phyloP scores from a whole-genome alignment of 2,888 invertebrate genomes.

The Thereva nobilitata region DNA sequence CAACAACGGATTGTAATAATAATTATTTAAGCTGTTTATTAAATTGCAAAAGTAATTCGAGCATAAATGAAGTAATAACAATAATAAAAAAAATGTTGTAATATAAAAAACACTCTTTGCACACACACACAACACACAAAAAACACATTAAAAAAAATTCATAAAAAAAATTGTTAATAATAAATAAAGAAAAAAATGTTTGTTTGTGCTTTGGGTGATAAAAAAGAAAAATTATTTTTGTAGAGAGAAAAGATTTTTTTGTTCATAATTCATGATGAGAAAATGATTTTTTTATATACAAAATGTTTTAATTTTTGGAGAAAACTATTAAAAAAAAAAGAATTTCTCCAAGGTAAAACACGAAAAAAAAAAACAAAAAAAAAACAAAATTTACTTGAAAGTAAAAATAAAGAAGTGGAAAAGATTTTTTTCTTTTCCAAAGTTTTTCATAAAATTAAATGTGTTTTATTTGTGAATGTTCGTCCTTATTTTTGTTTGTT shows the following conservation, averaged over 20 bases:
- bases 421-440: conserved; percentile 29
- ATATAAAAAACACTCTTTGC: neutral
- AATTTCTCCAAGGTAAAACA: neutral
- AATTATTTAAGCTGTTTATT: too few relatives aligned
- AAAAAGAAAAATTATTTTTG: too few relatives aligned
- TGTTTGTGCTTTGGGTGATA: too few relatives aligned
- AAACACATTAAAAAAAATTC: conserved; percentile 11
- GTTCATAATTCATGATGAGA: too few relatives aligned
- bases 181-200: too few relatives aligned
- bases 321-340: conserved; percentile 13
- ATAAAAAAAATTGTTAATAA: too few relatives aligned
- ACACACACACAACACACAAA: too few relatives aligned
- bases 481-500: neutral
- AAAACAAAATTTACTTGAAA: neutral
- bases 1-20: too few relatives aligned
- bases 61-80: too few relatives aligned
- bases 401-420: conserved; percentile 16
- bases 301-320: neutral
- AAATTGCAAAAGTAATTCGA: too few relatives aligned
- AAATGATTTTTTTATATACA: too few relatives aligned
- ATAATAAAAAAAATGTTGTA: conserved; percentile 9
- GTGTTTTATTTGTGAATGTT: conserved; percentile 1
- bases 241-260: too few relatives aligned
- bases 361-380: conserved; percentile 1
- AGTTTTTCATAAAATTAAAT: conserved; percentile 17